Evolutionary conservation across 2,113 vertebrate species (phyloP).

Genomic region (Carettochelys insculpta): DNA sequence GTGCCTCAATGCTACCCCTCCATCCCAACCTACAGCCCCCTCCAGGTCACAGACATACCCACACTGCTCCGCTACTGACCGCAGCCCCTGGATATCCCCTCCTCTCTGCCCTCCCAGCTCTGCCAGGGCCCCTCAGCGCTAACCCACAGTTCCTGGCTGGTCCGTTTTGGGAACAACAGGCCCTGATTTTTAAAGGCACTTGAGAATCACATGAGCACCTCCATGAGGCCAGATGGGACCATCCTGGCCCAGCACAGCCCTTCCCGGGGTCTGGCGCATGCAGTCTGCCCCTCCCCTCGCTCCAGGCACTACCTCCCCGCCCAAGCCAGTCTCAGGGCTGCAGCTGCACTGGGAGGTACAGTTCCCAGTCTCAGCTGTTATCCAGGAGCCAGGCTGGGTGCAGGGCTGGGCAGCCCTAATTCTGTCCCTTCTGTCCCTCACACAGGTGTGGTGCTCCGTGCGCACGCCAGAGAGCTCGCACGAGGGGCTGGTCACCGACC

Average conservation of each 20-base stretch:
- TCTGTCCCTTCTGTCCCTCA: neutral
- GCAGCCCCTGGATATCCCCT: neutral
- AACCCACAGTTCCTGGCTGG: neutral
- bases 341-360: neutral
- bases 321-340: neutral
- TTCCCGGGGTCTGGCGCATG: neutral
- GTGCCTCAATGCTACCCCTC: neutral
- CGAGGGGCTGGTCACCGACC: conserved; percentile 94
- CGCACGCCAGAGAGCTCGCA: conserved; percentile 96
- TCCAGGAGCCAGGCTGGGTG: neutral
- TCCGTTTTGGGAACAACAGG: neutral
- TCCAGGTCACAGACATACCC: neutral
- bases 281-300: neutral
- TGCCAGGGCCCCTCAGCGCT: neutral
- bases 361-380: neutral
- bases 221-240: neutral
- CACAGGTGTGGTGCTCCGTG: conserved; percentile 96
- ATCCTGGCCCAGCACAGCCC: neutral
- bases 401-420: neutral
- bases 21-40: neutral
- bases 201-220: neutral
- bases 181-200: neutral
- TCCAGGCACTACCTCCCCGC: neutral
- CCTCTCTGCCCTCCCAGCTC: neutral
- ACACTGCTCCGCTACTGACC: neutral